These are phyloP conservation scores for Muscicapa striata DNA, from an alignment of 2,797 vertebrate genomes.

Conservation along the genomic window DNA sequence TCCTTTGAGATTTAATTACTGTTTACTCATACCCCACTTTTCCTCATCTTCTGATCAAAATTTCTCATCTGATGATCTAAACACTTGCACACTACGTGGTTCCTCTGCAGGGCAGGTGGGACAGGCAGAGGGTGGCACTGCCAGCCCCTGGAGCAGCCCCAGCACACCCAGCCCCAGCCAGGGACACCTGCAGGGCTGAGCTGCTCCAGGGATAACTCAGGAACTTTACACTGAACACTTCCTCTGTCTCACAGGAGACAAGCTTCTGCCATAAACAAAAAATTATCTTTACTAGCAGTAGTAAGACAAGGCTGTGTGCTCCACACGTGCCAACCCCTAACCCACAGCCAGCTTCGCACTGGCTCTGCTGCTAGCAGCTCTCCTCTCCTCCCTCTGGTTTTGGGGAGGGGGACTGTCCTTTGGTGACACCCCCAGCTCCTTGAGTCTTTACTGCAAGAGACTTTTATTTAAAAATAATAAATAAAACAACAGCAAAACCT, in stretches of 20 bases:
- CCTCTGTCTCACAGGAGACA: not conserved
- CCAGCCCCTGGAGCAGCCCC: not conserved
- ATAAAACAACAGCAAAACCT: too few species aligned
- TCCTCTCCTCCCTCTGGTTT: not conserved
- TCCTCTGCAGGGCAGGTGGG: not conserved
- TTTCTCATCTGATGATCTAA: not conserved
- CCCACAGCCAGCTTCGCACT: not conserved
- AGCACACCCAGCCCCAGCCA: not conserved
- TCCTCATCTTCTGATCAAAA: not conserved
- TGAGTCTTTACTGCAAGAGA: not conserved
- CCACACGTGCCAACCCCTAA: rapidly evolving
- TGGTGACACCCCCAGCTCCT: not conserved
- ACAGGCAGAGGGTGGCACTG: not conserved
- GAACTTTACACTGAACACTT: not conserved
- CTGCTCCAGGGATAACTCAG: too few species aligned
- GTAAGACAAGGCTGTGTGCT: not conserved
- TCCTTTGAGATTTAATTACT: not conserved
- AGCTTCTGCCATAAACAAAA: not conserved
- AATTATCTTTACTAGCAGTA: not conserved
- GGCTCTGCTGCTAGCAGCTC: not conserved
- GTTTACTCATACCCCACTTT: rapidly evolving
- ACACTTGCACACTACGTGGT: rapidly evolving
- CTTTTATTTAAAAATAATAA: not conserved
- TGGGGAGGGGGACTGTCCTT: not conserved
- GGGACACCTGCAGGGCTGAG: rapidly evolving